Base-by-base conservation (phyloP, 1,140 invertebrate genomes). In the Cydia pomonella region DNA sequence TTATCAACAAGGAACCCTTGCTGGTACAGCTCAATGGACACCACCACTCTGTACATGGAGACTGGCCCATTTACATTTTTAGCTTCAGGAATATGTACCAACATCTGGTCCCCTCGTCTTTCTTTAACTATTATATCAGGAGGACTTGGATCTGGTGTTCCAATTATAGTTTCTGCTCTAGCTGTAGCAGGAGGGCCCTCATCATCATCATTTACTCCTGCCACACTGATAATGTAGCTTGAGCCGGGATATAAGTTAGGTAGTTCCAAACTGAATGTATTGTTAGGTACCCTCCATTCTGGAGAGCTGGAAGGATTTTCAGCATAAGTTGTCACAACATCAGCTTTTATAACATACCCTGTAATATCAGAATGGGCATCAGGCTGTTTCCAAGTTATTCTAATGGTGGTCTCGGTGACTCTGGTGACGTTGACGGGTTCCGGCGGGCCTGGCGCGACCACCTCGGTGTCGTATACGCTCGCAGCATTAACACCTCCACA, bases 11-110 rank as follows among this genome's bases (percentile, higher is more conserved):
- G 93, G 76, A 96, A 95, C 1, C 93, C 91, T 81, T 94, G 94
- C 75, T 94, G 93, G 71, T 94, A 92, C 27, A 94, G 88, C 80
- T 95, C 94, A 84, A 97, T 94, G 1, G 96, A 94, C 2, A 97
- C 95, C 53, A 97, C 94, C 25, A 97, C 91, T 77, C 95, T 94
- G 77, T 97, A 96, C 72, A 94, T 93, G 63, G 94, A 95, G 0
- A 97, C 92, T 1, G 97, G 97, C 2, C 97, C 97, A 88, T 96
- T 96, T 64, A 96, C 94, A 89, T 97, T 97, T 33, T 84, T 93
- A 0, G 95, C 94, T 72, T 94, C 88, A 21, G 94, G 86, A 2
- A 97, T 87, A 80, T 94, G 89, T 16, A 97, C 94, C 1, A 93
- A 94, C 75, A 97, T 94, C 73, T 93, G 94, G 69, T 92, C 93